Conservation (phyloP, 2,113 vertebrate genomes). For the Amazona guildingii region DNA sequence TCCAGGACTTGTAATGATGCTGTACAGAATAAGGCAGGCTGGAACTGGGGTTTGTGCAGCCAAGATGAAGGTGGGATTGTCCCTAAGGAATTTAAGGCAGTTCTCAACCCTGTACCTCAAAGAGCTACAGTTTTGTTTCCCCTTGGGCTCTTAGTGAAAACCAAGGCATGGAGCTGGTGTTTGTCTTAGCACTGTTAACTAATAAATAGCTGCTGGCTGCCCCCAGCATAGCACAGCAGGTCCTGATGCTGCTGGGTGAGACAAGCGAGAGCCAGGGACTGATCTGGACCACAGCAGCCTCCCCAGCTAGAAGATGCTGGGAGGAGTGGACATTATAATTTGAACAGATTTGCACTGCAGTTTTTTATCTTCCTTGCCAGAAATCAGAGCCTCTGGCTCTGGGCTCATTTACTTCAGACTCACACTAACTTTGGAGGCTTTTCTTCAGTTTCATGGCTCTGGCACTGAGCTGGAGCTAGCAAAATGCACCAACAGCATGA, state of each 20-base stretch:
- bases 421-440: background rate
- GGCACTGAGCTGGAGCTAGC: background rate
- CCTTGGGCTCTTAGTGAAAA: background rate
- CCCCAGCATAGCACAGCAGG: background rate
- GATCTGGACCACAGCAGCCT: background rate
- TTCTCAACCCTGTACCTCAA: background rate
- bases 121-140: background rate
- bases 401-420: background rate
- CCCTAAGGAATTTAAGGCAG: background rate
- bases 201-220: background rate
- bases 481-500: background rate
- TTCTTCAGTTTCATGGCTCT: background rate
- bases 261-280: background rate
- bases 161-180: background rate
- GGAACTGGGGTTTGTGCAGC: background rate
- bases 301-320: background rate
- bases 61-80: background rate
- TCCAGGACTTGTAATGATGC: background rate
- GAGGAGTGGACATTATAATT: background rate
- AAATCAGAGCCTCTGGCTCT: background rate
- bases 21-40: background rate
- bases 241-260: background rate
- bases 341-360: background rate
- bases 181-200: conserved; percentile 32
- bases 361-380: background rate